phyloP scores from a whole-genome alignment of 2,888 invertebrate genomes.

The Desoria tigrina region DNA sequence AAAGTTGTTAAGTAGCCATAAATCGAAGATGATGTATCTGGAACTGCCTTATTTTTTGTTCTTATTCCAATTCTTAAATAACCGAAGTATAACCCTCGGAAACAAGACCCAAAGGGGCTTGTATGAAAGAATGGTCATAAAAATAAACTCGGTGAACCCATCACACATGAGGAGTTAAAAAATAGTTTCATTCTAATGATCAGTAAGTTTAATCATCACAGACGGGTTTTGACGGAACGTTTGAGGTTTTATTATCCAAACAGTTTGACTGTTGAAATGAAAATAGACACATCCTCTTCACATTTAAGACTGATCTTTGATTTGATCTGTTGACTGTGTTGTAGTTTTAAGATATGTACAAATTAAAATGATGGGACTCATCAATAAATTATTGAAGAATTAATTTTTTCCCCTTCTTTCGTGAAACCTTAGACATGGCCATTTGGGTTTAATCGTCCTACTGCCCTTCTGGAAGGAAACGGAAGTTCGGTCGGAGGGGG shows the following conservation, averaged over 20 bases:
- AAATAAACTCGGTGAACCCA: no score
- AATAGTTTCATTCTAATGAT: no score
- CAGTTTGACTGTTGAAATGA: neutral
- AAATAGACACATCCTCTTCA: no score
- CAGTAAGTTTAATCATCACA: no score
- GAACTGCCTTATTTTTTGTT: no score
- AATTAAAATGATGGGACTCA: neutral
- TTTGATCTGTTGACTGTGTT: neutral
- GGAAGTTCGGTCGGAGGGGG: conserved; percentile 48
- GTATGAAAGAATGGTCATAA: no score
- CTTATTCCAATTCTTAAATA: no score
- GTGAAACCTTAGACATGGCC: conserved; percentile 49
- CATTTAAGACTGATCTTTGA: neutral
- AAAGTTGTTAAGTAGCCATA: no score
- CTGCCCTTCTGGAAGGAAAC: conserved; percentile 33
- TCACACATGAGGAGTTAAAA: no score
- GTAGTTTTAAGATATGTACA: neutral
- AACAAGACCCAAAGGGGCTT: no score
- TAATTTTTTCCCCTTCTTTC: conserved; percentile 5
- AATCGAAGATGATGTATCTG: no score
- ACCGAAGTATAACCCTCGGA: no score
- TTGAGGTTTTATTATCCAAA: conserved; percentile 21
- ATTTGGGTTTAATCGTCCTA: conserved; percentile 50
- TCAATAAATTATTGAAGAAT: neutral
- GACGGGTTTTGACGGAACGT: neutral